These are phyloP conservation scores for Plagiodera versicolora DNA, from an alignment of 2,888 invertebrate genomes.

Conservation along the genomic window DNA sequence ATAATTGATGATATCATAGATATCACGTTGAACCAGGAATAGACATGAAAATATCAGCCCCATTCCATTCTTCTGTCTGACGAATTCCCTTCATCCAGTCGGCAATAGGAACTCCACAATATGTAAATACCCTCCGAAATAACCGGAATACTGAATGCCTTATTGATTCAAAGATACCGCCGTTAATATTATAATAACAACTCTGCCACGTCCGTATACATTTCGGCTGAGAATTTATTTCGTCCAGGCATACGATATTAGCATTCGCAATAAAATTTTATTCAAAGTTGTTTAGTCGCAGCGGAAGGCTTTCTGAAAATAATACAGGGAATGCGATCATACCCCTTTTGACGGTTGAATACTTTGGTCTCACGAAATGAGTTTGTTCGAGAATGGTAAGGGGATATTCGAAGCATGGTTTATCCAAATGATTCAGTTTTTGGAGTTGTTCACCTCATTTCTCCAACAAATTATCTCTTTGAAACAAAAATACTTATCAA, in stretches of 20 bases:
- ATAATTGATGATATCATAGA: no score
- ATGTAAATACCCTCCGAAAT: constrained; percentile 7
- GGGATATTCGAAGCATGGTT: not conserved
- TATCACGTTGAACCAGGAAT: no score
- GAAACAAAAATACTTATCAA: no score
- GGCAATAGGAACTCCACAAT: not conserved
- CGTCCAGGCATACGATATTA: constrained; percentile 36
- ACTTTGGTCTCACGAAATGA: constrained; percentile 34
- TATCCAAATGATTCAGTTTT: no score
- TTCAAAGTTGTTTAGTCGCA: constrained; percentile 26
- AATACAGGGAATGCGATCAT: constrained; percentile 26
- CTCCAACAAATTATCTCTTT: no score
- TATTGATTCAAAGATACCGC: constrained; percentile 24
- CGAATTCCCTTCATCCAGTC: not conserved
- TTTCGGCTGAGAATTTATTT: constrained; percentile 34
- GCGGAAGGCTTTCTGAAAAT: constrained; percentile 27
- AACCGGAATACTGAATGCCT: constrained; percentile 14
- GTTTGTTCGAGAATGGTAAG: not conserved
- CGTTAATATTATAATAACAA: constrained; percentile 28
- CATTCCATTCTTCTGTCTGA: no score
- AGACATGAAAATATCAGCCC: no score
- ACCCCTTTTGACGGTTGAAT: constrained; percentile 33
- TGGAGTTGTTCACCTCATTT: no score
- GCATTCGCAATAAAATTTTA: constrained; percentile 41
- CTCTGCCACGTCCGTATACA: constrained; percentile 25